phyloP scores from a whole-genome alignment of 1,140 invertebrate genomes.

The Papilio dardanus region DNA sequence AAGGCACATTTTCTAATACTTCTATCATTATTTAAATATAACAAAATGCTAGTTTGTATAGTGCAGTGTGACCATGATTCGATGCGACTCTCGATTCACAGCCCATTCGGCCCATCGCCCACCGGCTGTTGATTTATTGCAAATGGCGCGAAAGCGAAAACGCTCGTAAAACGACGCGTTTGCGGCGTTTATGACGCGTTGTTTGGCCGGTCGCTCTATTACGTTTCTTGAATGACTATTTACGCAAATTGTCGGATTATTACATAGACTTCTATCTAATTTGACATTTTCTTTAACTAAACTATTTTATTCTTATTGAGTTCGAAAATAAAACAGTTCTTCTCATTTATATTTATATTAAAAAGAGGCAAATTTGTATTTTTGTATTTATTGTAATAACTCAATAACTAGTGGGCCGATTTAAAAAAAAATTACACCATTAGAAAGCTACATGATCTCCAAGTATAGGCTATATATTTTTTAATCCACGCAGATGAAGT shows the following conservation, averaged over 20 bases:
- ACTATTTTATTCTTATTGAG: not conserved
- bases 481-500: too few species aligned
- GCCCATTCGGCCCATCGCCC: slow-evolving; percentile 61
- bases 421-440: too few species aligned
- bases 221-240: slow-evolving; percentile 56
- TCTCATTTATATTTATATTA: too few species aligned
- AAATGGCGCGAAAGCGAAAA: slow-evolving; percentile 81
- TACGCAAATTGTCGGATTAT: slow-evolving; percentile 51
- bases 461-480: too few species aligned
- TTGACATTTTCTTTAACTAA: not conserved
- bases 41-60: slow-evolving; percentile 45
- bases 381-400: too few species aligned
- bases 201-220: slow-evolving; percentile 63
- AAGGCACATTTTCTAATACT: too few species aligned
- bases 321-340: not conserved
- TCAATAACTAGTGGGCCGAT: too few species aligned
- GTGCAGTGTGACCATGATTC: slow-evolving; percentile 50
- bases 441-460: too few species aligned
- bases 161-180: slow-evolving; percentile 69
- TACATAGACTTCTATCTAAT: slow-evolving; percentile 41
- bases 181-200: slow-evolving; percentile 67
- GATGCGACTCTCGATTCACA: slow-evolving; percentile 50
- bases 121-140: slow-evolving; percentile 79
- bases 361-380: too few species aligned
- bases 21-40: not conserved